These are phyloP conservation scores for Dendroctonus valens DNA, from an alignment of 1,140 invertebrate genomes.

Conservation along the genomic window DNA sequence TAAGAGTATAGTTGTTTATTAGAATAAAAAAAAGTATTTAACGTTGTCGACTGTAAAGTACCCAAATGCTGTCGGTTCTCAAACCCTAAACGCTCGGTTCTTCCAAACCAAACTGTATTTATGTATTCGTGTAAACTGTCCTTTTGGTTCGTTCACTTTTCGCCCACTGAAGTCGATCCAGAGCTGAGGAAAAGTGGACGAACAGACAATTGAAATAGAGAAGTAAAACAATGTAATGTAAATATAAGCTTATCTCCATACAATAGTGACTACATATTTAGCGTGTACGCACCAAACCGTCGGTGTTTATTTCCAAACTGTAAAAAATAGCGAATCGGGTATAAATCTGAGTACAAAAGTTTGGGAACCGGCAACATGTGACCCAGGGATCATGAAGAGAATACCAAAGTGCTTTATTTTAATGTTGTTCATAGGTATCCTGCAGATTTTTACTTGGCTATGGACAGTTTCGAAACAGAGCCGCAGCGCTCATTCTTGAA, in stretches of 20 bases:
- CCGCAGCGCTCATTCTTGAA: conserved; percentile 8
- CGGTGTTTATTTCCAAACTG: conserved; percentile 45
- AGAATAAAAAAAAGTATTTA: conserved; percentile 40
- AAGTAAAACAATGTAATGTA: conserved; percentile 26
- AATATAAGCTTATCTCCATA: conserved; percentile 43
- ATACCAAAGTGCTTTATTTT: conserved; percentile 50
- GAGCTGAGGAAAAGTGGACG: conserved; percentile 9
- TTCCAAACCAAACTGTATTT: conserved; percentile 45
- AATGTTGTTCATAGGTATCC: conserved; percentile 44
- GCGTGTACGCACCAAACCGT: conserved; percentile 42
- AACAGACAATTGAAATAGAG: background rate
- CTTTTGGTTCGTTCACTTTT: conserved; percentile 4
- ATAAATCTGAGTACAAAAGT: conserved; percentile 47
- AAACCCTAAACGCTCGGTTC: conserved; percentile 43
- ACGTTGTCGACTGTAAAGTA: conserved; percentile 47
- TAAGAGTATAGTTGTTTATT: conserved; percentile 43
- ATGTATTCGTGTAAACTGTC: conserved; percentile 26
- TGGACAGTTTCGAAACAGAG: conserved; percentile 34
- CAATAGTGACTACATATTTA: conserved; percentile 45
- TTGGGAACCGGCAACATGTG: conserved; percentile 43
- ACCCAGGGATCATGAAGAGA: conserved; percentile 48
- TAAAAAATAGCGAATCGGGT: conserved; percentile 45
- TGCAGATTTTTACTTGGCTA: conserved; percentile 50
- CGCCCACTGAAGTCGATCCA: background rate
- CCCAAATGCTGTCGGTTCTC: conserved; percentile 41